Conservation (phyloP, 1,140 invertebrate genomes). For the Dendroctonus ponderosae region DNA sequence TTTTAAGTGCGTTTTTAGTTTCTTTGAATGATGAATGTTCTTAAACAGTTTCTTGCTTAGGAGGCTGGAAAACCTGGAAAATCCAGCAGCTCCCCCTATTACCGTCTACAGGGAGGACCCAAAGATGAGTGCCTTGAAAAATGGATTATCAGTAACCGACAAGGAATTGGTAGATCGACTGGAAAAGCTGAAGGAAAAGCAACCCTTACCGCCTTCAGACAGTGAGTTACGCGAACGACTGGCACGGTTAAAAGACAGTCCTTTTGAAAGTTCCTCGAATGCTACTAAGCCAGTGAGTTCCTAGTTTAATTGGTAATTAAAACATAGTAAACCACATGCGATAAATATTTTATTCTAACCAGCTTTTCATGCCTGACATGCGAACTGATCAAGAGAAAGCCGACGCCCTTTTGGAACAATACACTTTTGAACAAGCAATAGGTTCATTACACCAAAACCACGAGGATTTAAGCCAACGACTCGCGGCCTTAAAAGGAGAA, state of each 20-base stretch:
- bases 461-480: conserved; percentile 53
- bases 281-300: background rate
- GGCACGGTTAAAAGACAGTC: conserved; percentile 56
- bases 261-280: background rate
- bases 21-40: background rate
- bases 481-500: conserved; percentile 50
- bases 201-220: conserved; percentile 51
- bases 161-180: conserved; percentile 59
- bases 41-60: conserved; percentile 26
- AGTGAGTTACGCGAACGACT: conserved; percentile 57
- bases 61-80: conserved; percentile 51
- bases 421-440: conserved; percentile 58
- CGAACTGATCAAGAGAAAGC: conserved; percentile 62
- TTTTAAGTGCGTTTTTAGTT: conserved; percentile 50
- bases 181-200: conserved; percentile 59
- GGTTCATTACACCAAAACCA: conserved; percentile 54
- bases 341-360: no score
- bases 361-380: conserved; percentile 35
- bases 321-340: background rate
- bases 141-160: conserved; percentile 51
- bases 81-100: conserved; percentile 52
- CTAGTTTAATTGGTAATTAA: background rate
- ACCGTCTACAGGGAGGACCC: conserved; percentile 54
- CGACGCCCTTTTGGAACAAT: conserved; percentile 61
- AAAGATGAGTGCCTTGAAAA: conserved; percentile 48